These are phyloP conservation scores for Trilocha varians DNA, from an alignment of 2,888 invertebrate genomes.

Conservation along the genomic window DNA sequence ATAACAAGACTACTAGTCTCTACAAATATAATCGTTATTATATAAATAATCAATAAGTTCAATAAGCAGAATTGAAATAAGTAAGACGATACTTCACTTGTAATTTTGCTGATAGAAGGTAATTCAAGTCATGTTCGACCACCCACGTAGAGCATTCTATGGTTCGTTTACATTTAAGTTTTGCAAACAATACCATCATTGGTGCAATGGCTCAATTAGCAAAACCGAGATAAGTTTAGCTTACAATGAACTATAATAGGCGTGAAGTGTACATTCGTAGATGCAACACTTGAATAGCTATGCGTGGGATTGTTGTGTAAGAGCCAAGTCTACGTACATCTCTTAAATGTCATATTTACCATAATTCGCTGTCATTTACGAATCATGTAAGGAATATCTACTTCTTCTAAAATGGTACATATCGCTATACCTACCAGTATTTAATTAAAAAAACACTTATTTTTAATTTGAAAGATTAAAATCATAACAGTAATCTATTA, in stretches of 20 bases:
- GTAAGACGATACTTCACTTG: neutral
- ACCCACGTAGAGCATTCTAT: constrained; percentile 47
- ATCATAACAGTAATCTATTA: no score
- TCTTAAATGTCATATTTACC: no score
- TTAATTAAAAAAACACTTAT: no score
- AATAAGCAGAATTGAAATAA: neutral
- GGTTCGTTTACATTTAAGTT: constrained; percentile 51
- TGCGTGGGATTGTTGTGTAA: neutral
- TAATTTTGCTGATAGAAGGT: neutral
- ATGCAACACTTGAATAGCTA: constrained; percentile 10
- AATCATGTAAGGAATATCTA: no score
- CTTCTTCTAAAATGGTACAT: no score
- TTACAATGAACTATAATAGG: constrained; percentile 51
- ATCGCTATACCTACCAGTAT: no score
- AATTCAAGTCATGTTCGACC: constrained; percentile 23
- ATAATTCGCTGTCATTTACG: no score
- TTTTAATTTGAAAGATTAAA: no score
- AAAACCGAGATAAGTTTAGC: constrained; percentile 44
- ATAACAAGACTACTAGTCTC: no score
- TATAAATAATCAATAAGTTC: neutral
- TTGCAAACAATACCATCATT: constrained; percentile 61
- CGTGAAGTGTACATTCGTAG: constrained; percentile 20
- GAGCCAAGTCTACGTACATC: no score
- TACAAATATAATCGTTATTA: no score
- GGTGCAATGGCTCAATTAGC: constrained; percentile 68